Percentiles rank a stretch among this genome's conserved stretches.
Conservation (phyloP, 2,888 invertebrate species). For the Chrysotoxum bicinctum region DNA sequence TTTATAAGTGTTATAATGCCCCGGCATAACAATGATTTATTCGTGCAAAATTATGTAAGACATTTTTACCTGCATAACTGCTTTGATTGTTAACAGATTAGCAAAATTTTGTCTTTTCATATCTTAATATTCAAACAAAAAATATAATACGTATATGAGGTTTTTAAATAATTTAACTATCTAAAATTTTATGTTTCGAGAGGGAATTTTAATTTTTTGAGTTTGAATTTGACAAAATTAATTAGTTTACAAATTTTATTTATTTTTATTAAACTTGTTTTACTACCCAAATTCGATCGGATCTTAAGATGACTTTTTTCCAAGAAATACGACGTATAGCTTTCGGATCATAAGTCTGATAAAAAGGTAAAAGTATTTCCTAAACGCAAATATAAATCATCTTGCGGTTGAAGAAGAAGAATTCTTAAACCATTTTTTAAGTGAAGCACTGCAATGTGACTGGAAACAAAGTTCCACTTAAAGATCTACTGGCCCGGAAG, state of each 20-base stretch:
- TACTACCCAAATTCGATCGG: background rate
- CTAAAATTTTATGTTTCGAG: background rate
- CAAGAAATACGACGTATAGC: too few species aligned
- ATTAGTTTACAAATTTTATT: background rate
- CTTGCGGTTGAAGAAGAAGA: background rate
- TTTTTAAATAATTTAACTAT: background rate
- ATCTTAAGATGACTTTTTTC: too few species aligned
- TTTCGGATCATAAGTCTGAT: too few species aligned
- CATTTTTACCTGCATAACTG: background rate
- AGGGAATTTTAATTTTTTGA: background rate
- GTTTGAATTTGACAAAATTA: background rate
- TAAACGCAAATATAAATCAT: background rate
- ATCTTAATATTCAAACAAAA: background rate
- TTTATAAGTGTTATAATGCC: background rate
- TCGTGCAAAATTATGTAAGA: slow-evolving; percentile 9
- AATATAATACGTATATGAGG: background rate
- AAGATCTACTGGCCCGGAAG: background rate
- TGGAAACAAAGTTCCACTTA: background rate
- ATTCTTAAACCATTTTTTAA: background rate
- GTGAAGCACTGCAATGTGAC: background rate
- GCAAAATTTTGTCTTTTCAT: background rate
- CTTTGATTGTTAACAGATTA: background rate
- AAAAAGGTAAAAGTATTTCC: too few species aligned
- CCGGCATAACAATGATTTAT: slow-evolving; percentile 3
- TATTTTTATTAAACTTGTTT: background rate